A percentile compares a stretch with the other conserved stretches of the same genome.
Conservation (phyloP, 1,140 invertebrate species). For the Pentalonia nigronervosa region DNA sequence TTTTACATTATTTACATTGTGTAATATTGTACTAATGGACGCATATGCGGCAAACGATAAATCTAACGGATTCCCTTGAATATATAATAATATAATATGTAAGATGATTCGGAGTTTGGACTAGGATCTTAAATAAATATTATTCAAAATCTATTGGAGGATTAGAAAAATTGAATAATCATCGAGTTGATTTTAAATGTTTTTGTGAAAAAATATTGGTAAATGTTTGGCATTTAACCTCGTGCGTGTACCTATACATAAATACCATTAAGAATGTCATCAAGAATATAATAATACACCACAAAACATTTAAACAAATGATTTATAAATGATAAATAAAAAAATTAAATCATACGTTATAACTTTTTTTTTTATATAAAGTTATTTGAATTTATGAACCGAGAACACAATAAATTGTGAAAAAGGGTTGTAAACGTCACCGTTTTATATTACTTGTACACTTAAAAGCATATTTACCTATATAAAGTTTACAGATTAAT, state of each 20-base stretch:
- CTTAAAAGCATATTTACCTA: neutral
- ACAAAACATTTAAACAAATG: neutral
- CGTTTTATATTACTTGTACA: neutral
- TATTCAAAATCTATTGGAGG: neutral
- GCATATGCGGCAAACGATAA: neutral
- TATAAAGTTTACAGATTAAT: neutral
- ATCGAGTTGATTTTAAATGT: neutral
- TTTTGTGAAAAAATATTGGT: neutral
- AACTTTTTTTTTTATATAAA: neutral
- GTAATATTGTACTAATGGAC: neutral
- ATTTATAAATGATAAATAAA: neutral
- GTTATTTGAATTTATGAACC: neutral
- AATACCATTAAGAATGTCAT: neutral
- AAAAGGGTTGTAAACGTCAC: neutral
- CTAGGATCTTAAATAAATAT: neutral
- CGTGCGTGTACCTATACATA: neutral
- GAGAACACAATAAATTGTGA: neutral
- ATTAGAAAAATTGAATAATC: neutral
- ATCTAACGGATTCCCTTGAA: neutral
- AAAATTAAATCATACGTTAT: neutral
- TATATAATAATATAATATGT: neutral
- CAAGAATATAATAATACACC: neutral
- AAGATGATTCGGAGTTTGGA: neutral
- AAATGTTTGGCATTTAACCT: neutral
- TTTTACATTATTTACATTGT: neutral